Evolutionary conservation across 2,113 vertebrate species (phyloP), one percentile per base, ranked within the genome.

Genomic region (Chrysemys picta): DNA sequence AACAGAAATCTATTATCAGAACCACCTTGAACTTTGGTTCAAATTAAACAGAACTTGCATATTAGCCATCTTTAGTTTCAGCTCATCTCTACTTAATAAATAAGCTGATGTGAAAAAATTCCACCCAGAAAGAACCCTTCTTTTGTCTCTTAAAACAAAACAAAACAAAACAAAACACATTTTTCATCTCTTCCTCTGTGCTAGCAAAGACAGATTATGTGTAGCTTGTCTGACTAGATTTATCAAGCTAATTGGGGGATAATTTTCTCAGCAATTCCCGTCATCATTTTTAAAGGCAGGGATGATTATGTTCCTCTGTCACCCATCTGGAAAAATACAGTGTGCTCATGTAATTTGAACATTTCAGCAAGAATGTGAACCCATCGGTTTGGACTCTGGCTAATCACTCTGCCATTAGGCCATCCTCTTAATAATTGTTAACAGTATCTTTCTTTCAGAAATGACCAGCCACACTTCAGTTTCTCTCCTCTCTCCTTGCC

Each of bases 351-450:
- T 72, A 93, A 95, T 91, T 90, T 95, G 91, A 94, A 89, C 1
- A 0, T 80, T 94, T 95, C 91, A 84, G 76, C 89, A 94, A 95
- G 96, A 93, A 94, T 84, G 78, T 92, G 85, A 96, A 92, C 81
- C 87, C 88, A 85, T 83, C 85, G 82, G 93, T 97, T 86, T 82
- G 87, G 91, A 91, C 62, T 78, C 56, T 6, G 75, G 83, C 88
- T 95, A 93, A 94, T 79, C 91, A 87, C 89, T 96, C 82, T 97
- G 93, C 62, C 93, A 88, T 97, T 93, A 97, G 95, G 80, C 84
- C 53, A 78, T 94, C 93, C 87, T 90, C 89, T 85, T 96, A 96
- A 97, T 91, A 95, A 97, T 88, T 91, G 91, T 91, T 97, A 97
- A 96, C 93, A 88, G 93, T 94, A 94, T 94, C 93, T 84, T 53